Evolutionary conservation across 1,140 invertebrate species (phyloP), one percentile per base, ranked within the genome.

Genomic region (Calliphora vicina): DNA sequence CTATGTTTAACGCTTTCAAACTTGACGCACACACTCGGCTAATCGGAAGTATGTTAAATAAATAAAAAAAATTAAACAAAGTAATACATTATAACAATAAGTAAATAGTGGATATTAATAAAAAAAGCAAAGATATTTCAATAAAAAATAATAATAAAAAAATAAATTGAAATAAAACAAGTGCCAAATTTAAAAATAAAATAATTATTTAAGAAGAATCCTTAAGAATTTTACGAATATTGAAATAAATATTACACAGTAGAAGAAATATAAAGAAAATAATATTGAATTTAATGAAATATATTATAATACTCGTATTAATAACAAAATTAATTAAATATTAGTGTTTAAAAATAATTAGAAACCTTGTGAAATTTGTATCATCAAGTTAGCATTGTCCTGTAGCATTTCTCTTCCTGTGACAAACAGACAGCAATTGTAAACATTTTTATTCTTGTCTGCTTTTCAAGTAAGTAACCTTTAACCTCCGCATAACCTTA

Each of bases 401-500:
- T 50, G 45, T 50, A n/a, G 3, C 12, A 15, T n/a, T 3, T 50
- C 12, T 50, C 1, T 50, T 50, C 45, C 45, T 50, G 45, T 50
- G 42, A 6, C n/a, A 43, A 43, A 43, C 42, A 43, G 42, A n/a
- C n/a, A 35, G 35, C 35, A 35, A 10, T 35, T 35, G 35, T 35
- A 35, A 35, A 35, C 35, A 35, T 2, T 35, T 35, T 35, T 35
- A 10, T 35, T 8, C 35, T 67, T 20, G 57, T 67, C 17, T 23
- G n/a, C 17, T 20, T 23, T 67, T 25, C 5, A 20, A 67, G 61
- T 67, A 67, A 67, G 61, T 67, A 67, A 23, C n/a, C 61, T 67
- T 67, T 67, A 67, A 67, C 61, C 61, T 67, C 61, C 61, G 61
- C 61, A 67, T 67, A 67, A 67, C 61, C 61, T 67, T 67, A 67